phyloP scores from a whole-genome alignment of 2,888 invertebrate genomes.

The Acleris cristana region DNA sequence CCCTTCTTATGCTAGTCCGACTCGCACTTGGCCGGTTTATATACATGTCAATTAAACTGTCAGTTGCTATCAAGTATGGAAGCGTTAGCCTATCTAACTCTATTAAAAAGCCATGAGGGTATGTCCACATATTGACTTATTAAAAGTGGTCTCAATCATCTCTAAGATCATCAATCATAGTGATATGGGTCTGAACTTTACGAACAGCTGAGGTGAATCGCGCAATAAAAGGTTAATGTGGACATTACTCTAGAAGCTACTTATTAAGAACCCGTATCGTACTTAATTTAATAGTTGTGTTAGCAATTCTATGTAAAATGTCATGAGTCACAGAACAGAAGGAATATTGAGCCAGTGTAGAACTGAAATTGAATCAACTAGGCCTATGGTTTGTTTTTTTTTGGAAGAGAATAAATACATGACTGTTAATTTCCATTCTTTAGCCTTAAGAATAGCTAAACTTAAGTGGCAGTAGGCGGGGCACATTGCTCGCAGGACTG shows the following conservation, averaged over 20 bases:
- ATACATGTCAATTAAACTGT: no score
- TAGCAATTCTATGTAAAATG: background rate
- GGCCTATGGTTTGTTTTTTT: no score
- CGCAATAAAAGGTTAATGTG: conserved; percentile 33
- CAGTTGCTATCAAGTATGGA: no score
- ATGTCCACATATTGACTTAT: conserved; percentile 7
- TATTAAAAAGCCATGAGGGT: no score
- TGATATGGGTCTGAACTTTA: conserved; percentile 24
- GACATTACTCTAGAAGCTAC: conserved; percentile 27
- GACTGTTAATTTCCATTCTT: no score
- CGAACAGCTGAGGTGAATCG: background rate
- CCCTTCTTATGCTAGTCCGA: no score
- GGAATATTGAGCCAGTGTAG: background rate
- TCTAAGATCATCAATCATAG: conserved; percentile 24
- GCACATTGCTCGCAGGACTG: no score
- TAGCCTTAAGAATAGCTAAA: no score
- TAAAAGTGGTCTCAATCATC: conserved; percentile 18
- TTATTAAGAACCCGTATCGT: conserved; percentile 22
- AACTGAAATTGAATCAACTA: background rate
- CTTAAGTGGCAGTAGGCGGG: no score
- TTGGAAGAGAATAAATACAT: no score
- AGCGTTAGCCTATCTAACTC: no score
- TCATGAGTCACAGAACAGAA: background rate
- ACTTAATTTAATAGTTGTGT: conserved; percentile 18
- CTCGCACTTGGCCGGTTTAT: no score